Evolutionary conservation across 2,113 vertebrate species (phyloP).

Genomic region (Esox niger): DNA sequence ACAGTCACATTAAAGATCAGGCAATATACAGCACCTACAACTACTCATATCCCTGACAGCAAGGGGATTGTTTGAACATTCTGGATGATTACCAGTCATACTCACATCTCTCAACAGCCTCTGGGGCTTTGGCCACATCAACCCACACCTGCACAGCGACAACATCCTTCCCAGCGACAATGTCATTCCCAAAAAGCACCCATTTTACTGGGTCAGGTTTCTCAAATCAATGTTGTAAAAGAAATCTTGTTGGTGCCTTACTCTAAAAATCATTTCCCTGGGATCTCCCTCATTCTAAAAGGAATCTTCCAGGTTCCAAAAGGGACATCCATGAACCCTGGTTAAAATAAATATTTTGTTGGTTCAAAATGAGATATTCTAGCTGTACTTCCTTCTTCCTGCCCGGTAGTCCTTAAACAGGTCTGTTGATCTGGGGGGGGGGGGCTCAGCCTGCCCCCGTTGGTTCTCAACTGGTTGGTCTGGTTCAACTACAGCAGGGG

Average conservation of each 20-base stretch:
- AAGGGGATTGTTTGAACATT: background rate
- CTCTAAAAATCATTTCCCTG: too few relatives aligned
- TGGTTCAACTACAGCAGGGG: slow-evolving; percentile 39
- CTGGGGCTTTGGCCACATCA: slow-evolving; percentile 44
- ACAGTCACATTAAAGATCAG: slow-evolving; percentile 5
- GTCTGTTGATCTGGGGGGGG: slow-evolving; percentile 90
- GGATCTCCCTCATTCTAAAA: too few relatives aligned
- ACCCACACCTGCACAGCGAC: slow-evolving; percentile 24
- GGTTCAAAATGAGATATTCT: too few relatives aligned
- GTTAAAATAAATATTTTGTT: too few relatives aligned
- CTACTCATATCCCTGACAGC: background rate
- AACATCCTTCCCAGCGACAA: background rate
- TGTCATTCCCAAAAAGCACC: too few relatives aligned
- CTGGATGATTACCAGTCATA: background rate
- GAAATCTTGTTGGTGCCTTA: too few relatives aligned
- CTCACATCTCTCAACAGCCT: slow-evolving; percentile 51
- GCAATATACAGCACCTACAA: background rate
- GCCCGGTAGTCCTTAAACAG: slow-evolving; percentile 68
- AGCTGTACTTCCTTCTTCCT: slow-evolving; percentile 80
- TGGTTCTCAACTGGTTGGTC: slow-evolving; percentile 49
- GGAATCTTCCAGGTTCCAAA: too few relatives aligned
- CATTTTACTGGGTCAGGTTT: slow-evolving; percentile 47
- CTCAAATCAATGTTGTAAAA: too few relatives aligned
- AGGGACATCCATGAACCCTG: too few relatives aligned
- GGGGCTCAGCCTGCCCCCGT: slow-evolving; percentile 74